A percentile compares a stretch with the other conserved stretches of the same genome.
phyloP scores from a whole-genome alignment of 2,888 invertebrate species.

The Enchytraeus crypticus region DNA sequence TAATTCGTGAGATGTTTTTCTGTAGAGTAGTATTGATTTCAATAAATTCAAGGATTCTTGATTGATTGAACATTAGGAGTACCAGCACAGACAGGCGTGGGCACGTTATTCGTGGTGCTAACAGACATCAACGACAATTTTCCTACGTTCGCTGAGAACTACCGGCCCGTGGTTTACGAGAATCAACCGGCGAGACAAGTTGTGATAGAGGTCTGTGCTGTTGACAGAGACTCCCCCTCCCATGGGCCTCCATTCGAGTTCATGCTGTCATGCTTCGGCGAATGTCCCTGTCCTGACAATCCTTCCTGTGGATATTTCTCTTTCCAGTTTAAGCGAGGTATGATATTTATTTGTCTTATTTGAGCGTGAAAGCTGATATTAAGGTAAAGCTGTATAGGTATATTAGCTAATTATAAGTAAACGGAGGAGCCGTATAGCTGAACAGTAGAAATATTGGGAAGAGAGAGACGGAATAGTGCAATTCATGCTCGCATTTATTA shows the following conservation, averaged over 20 bases:
- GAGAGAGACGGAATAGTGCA: no score
- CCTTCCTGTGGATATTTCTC: conserved; percentile 86
- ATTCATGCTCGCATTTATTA: no score
- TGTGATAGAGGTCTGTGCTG: conserved; percentile 31
- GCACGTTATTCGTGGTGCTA: conserved; percentile 83
- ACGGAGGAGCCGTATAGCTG: no score
- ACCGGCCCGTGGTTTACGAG: conserved; percentile 29
- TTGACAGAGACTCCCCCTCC: conserved; percentile 37
- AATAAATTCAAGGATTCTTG: no score
- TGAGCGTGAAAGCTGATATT: no score
- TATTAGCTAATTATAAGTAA: no score
- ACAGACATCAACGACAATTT: conserved; percentile 96
- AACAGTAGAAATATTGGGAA: no score
- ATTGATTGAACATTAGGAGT: conserved; percentile 4
- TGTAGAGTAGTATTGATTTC: no score
- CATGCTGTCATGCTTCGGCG: conserved; percentile 28
- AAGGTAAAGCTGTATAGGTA: no score
- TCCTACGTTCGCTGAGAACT: conserved; percentile 69
- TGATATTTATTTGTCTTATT: no score
- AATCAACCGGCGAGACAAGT: conserved; percentile 22
- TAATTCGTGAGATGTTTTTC: no score
- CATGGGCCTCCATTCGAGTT: conserved; percentile 66
- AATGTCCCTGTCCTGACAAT: conserved; percentile 83
- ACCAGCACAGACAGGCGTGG: conserved; percentile 60
- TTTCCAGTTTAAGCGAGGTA: conserved; percentile 91